These are phyloP conservation scores for Polydrusus cervinus DNA, from an alignment of 2,888 invertebrate genomes.

Conservation along the genomic window DNA sequence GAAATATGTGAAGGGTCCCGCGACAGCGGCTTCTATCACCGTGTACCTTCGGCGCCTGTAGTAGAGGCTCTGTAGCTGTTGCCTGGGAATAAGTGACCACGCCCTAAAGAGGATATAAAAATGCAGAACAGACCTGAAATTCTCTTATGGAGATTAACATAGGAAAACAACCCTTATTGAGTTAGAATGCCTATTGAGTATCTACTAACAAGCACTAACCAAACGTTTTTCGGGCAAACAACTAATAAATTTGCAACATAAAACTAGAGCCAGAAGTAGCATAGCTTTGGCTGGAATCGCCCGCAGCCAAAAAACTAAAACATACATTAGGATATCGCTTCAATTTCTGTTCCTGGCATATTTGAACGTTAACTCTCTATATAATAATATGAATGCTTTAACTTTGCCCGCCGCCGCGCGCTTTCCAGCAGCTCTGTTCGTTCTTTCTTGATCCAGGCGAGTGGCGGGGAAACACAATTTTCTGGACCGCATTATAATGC, in stretches of 20 bases:
- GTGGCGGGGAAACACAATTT: slow-evolving; percentile 58
- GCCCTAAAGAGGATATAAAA: no score
- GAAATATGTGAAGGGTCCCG: no score
- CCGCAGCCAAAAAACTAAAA: slow-evolving; percentile 68
- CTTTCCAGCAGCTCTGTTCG: slow-evolving; percentile 66
- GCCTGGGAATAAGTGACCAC: no score
- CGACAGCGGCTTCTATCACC: no score
- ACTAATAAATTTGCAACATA: slow-evolving; percentile 27
- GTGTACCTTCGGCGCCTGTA: no score
- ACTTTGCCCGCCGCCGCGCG: slow-evolving; percentile 65
- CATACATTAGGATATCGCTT: slow-evolving; percentile 70
- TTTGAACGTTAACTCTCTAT: slow-evolving; percentile 72
- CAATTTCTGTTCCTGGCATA: slow-evolving; percentile 72
- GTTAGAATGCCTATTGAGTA: no score
- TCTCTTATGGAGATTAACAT: no score
- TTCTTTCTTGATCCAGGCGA: slow-evolving; percentile 63
- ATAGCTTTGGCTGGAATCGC: slow-evolving; percentile 25
- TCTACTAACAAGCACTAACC: no score
- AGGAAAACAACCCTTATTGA: no score
- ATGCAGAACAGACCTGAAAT: no score
- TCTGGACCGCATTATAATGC: slow-evolving; percentile 70
- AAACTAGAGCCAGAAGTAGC: slow-evolving; percentile 34
- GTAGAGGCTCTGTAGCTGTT: no score
- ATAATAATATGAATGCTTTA: slow-evolving; percentile 72
- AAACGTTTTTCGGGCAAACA: background rate